These are phyloP conservation scores for Athalia rosae DNA, from an alignment of 2,888 invertebrate genomes.

Conservation along the genomic window DNA sequence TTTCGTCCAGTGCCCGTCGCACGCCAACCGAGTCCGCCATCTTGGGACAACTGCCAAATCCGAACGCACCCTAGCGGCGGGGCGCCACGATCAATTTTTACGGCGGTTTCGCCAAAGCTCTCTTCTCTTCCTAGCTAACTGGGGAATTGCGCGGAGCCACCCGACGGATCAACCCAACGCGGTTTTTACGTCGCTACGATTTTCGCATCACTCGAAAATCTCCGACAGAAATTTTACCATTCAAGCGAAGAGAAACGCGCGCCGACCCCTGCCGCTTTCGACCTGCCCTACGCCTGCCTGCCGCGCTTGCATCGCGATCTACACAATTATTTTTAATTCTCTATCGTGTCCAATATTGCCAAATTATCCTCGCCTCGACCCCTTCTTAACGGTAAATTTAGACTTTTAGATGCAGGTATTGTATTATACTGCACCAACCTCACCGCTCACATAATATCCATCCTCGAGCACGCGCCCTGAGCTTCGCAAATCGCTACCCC, in stretches of 20 bases:
- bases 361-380: background rate
- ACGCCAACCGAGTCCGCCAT: conserved; percentile 72
- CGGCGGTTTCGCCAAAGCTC: conserved; percentile 40
- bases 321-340: conserved; percentile 2
- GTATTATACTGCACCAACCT: background rate
- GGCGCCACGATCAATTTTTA: conserved; percentile 57
- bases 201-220: background rate
- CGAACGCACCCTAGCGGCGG: conserved; percentile 39
- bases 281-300: background rate
- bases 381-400: conserved; percentile 15
- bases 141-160: no score
- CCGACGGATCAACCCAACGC: no score
- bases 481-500: conserved; percentile 25
- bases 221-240: no score
- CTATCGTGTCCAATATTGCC: background rate
- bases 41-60: conserved; percentile 70
- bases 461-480: conserved; percentile 32
- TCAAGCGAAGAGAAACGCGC: no score
- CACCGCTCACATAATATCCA: background rate
- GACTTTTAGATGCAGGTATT: conserved; percentile 12
- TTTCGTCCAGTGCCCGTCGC: conserved; percentile 68
- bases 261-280: background rate
- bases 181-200: no score
- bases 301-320: conserved; percentile 1
- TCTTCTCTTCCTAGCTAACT: background rate